Evolutionary conservation across 2,888 invertebrate species (phyloP), one percentile per base, ranked within the genome.

Genomic region (Tromatobia lineatoria): DNA sequence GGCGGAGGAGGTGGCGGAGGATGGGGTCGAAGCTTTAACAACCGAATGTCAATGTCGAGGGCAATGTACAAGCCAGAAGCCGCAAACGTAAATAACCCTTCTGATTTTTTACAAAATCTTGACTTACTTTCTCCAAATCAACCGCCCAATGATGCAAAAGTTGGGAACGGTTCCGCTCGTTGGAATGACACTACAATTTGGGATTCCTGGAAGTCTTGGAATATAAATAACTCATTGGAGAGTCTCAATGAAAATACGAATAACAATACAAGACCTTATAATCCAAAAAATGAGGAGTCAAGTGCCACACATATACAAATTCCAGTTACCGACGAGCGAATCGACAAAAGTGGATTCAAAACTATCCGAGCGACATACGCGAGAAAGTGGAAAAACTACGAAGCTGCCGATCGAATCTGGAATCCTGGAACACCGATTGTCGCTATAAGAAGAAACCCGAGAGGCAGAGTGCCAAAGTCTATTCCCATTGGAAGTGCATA

Each of bases 21-120:
- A 10, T 95, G 95, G 93, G 95, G 95, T 69, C 94, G 95, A 66
- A 95, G 95, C 88, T 94, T 95, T 71, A 93, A 93, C 78, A 90
- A 94, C 80, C 86, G 87, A 13, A 86, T 80, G 10, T 94, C 71
- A 92, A 94, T 85, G 88, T 91, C 70, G 91, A 93, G 80, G 20
- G 29, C 64, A 66, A 82, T 88, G 15, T 85, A 85, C 73, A 83
- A 85, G 84, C 90, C 90, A 82, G 86, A 87, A 66, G 89, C 82
- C 59, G 82, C 80, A 23, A 47, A 71, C n/a, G 4, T 75, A 8
- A 50, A 23, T 2, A 42, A 57, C 47, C 47, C 18, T 7, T 59
- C 79, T 45, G 54, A 79, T 2, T 75, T 57, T 47, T 59, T 64
- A 34, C 42, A 69, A 75, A 75, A 64, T 52, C 15, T 34, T 0